Conservation (phyloP, 1,140 invertebrate genomes). For the Watersipora subatra region DNA sequence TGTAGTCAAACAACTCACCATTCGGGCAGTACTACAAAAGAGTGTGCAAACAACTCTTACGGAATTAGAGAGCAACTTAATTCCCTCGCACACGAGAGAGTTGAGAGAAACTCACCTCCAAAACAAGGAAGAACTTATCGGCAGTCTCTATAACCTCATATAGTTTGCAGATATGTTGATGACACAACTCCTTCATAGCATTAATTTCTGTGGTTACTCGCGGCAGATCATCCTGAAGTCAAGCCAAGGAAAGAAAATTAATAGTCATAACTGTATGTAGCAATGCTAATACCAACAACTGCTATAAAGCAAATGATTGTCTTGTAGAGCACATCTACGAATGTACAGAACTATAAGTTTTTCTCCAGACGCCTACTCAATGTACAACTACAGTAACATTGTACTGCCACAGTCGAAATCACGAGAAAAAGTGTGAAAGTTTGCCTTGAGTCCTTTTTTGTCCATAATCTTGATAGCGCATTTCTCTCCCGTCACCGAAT, state of each 20-base stretch:
- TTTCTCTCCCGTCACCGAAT: constrained; percentile 61
- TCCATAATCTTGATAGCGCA: constrained; percentile 79
- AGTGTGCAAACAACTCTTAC: constrained; percentile 10
- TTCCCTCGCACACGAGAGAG: no score
- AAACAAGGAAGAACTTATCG: constrained; percentile 45
- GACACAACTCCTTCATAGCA: constrained; percentile 61
- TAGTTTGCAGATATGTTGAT: constrained; percentile 69
- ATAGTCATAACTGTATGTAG: constrained; percentile 2
- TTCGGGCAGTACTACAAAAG: constrained; percentile 56
- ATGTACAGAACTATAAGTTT: no score
- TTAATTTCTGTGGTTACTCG: constrained; percentile 63
- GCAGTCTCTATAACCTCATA: constrained; percentile 69
- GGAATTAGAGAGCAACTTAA: background rate
- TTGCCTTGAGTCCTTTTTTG: constrained; percentile 57
- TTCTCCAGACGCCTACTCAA: no score
- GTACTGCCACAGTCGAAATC: no score
- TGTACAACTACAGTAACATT: no score
- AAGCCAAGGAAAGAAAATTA: constrained; percentile 18
- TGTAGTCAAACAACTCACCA: constrained; percentile 73
- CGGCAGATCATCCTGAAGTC: constrained; percentile 57
- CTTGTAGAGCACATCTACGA: no score
- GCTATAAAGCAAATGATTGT: no score
- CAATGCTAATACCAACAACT: no score
- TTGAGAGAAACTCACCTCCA: constrained; percentile 50
- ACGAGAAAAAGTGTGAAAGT: no score